Evolutionary conservation across 2,888 invertebrate species (phyloP), one percentile per base, ranked within the genome.

Genomic region (Blastobasis lacticolella): DNA sequence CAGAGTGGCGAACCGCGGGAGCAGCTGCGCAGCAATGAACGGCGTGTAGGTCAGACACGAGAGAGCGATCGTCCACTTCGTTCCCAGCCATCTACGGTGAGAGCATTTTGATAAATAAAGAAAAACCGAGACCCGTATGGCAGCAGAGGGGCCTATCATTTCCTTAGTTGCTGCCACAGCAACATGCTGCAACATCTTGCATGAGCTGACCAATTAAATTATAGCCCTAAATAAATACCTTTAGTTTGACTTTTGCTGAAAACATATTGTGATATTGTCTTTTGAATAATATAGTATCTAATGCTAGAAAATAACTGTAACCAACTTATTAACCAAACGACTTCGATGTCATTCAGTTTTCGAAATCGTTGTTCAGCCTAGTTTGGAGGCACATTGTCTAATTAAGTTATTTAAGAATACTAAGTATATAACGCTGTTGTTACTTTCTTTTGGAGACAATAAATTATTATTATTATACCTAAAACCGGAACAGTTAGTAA

Each of bases 1-100:
- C 62, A 91, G 67, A 1, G 92, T 91, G 64, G 84, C 90, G 82
- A 91, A 92, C 5, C 77, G 74, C 0, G 93, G 92, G 60, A 90
- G 85, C 61, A 93, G 88, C 71, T 94, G 93, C 0, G 92, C 91
- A 0, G 89, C 90, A 66, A 94, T 92, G 76, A 92, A 94, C n/a
- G 91, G 87, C 70, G 91, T 89, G 70, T 93, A 93, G 3, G 91
- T 84, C 42, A 91, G 63, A 72, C 93, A 91, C 0, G 92, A 90
- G 0, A 91, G 49, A 0, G 91, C 89, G 55, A 93, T 88, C 4
- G 93, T 90, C 90, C 92, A 91, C 73, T 94, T 94, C 55, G 91
- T 91, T 4, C 92, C 92, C 10, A 93, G 72, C 75, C 90, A 89
- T 65, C 91, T 90, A 70, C 69, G 70, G 67, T 72, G 5, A 36